These are phyloP conservation scores for Zoanthus gigantus DNA, from an alignment of 92 coral and sea anemone genomes.

Conservation along the genomic window DNA sequence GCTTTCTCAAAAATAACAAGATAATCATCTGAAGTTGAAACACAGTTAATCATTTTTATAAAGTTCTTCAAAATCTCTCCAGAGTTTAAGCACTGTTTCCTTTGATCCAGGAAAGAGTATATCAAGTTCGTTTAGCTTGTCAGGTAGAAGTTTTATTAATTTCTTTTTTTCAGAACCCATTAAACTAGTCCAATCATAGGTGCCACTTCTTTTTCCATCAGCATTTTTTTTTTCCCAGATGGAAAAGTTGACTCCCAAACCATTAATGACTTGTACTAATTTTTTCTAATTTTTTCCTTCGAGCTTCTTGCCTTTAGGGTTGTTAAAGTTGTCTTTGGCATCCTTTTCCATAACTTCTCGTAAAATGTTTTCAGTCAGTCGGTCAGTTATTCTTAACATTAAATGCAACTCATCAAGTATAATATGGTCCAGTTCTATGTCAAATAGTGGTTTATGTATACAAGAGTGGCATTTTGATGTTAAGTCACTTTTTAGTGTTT, in stretches of 20 bases:
- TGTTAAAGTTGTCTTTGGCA: conserved; percentile 50
- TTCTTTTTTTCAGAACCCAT: conserved; percentile 69
- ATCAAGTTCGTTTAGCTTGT: conserved; percentile 32
- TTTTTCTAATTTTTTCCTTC: not conserved
- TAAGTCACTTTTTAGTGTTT: conserved; percentile 13
- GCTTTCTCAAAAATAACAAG: conserved; percentile 18
- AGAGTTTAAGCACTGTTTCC: conserved; percentile 56
- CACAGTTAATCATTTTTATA: conserved; percentile 12
- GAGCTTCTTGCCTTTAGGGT: conserved; percentile 17
- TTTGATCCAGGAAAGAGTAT: conserved; percentile 58
- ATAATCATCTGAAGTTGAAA: not conserved
- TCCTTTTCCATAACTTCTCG: conserved; percentile 68
- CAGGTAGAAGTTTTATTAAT: conserved; percentile 53
- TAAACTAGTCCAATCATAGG: conserved; percentile 66
- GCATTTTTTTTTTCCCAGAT: conserved; percentile 74
- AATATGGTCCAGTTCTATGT: conserved; percentile 47
- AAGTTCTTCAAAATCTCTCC: conserved; percentile 54
- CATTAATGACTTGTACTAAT: conserved; percentile 44
- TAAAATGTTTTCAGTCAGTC: conserved; percentile 63
- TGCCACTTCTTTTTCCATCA: conserved; percentile 68
- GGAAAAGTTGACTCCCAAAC: conserved; percentile 52
- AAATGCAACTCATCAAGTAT: conserved; percentile 77
- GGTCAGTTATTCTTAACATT: conserved; percentile 69
- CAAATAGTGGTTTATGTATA: conserved; percentile 54
- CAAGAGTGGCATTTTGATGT: conserved; percentile 29